These are phyloP conservation scores for Ctenomys sociabilis DNA, from an alignment of 2,113 vertebrate species.

Conservation along the genomic window DNA sequence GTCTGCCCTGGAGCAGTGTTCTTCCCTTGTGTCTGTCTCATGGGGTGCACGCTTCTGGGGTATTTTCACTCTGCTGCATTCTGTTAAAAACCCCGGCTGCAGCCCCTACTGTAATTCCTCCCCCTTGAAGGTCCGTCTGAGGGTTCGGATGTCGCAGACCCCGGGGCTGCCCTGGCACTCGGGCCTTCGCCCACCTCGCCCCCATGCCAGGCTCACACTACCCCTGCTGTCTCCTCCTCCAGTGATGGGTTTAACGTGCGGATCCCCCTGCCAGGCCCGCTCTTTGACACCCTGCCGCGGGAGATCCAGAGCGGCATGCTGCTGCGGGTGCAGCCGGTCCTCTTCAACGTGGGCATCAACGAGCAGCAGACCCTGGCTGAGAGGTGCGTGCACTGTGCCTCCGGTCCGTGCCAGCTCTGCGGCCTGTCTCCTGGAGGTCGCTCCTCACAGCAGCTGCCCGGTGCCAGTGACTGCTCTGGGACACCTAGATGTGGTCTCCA, in stretches of 20 bases:
- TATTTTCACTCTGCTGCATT: neutral
- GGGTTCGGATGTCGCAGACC: neutral
- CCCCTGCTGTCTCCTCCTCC: slow-evolving; percentile 39
- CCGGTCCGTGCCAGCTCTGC: no score
- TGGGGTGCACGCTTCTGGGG: rapidly evolving
- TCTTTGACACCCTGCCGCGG: slow-evolving; percentile 95
- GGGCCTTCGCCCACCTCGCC: neutral
- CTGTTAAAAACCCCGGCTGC: neutral
- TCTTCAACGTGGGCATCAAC: slow-evolving; percentile 99
- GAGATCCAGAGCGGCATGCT: slow-evolving; percentile 99
- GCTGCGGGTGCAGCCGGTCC: slow-evolving; percentile 96
- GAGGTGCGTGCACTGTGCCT: slow-evolving; percentile 88
- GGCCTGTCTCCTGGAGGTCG: neutral
- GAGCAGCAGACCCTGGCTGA: slow-evolving; percentile 99
- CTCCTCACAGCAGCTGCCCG: rapidly evolving
- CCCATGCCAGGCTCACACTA: neutral
- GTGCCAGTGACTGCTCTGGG: neutral
- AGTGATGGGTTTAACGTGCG: slow-evolving; percentile 98
- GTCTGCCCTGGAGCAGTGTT: neutral
- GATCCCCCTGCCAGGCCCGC: slow-evolving; percentile 94
- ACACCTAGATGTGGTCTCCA: neutral
- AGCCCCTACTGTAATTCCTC: neutral
- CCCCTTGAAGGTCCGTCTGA: neutral
- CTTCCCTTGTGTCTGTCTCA: neutral
- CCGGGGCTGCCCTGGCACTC: neutral